Evolutionary conservation across 2,113 vertebrate species (phyloP), one percentile per base, ranked within the genome.

Genomic region (Sterrhoptilus dennistouni): DNA sequence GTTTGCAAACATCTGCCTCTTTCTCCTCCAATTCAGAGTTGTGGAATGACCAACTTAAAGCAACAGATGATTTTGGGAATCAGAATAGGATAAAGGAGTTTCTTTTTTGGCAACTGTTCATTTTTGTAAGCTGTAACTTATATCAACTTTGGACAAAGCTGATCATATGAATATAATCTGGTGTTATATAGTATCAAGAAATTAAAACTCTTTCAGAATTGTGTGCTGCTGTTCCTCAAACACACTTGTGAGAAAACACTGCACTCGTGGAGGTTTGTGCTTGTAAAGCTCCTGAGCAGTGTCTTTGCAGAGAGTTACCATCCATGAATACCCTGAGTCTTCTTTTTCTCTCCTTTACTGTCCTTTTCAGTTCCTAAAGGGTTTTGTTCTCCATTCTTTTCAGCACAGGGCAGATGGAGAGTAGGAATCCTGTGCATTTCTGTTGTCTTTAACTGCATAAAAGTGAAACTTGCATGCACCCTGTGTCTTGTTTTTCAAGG

Each of bases 61-160:
- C 74, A 80, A 35, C 0, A 0, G 9, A 5, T 2, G n/a, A 17
- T 78, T 82, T 84, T 0, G 0, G 42, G 70, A 68, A 36, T 69
- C 36, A 12, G 24, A 78, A 24, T 2, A 33, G 74, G 53, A 61
- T 2, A 54, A 47, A 38, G 25, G 53, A 56, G 29, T 89, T 63
- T 56, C 5, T 81, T 44, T 89, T 74, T 40, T 75, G 84, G 60
- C 64, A 70, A 1, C 40, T 57, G 35, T 44, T 91, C 9, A 5
- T 60, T 90, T 93, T 80, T 14, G 7, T 36, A 24, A 87, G 29
- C 21, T 71, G 44, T 68, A 53, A 54, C 33, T 81, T 74, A 6
- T 2, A 45, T 56, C 63, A 47, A 0, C 40, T 56, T 64, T 14
- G 45, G 68, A 35, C 45, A n/a, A 33, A 56, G 33, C 28, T 36